A percentile compares a stretch with the other conserved stretches of the same genome.
phyloP scores from a whole-genome alignment of 1,140 invertebrate genomes.

The Heliconius hewitsoni region DNA sequence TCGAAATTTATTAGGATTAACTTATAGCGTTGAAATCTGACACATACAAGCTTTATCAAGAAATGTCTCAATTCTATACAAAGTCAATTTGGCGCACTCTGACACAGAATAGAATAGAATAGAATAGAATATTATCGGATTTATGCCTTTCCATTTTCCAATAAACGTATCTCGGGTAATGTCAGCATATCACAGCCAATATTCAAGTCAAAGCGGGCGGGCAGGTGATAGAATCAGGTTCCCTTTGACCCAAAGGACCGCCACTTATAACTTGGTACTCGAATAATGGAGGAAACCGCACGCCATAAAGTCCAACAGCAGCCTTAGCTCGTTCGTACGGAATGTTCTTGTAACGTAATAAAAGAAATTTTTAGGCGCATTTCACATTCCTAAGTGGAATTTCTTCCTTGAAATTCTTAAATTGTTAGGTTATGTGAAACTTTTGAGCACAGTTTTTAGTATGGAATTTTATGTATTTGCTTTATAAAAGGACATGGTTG shows the following conservation, averaged over 20 bases:
- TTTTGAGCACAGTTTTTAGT: slow-evolving; percentile 19
- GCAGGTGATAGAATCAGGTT: slow-evolving; percentile 37
- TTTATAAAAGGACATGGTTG: not conserved
- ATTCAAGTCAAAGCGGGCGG: slow-evolving; percentile 29
- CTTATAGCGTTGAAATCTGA: not conserved
- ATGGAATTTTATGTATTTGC: slow-evolving; percentile 22
- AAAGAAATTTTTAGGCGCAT: slow-evolving; percentile 34
- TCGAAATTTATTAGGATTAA: not conserved
- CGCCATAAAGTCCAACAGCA: slow-evolving; percentile 27
- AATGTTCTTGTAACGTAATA: slow-evolving; percentile 31
- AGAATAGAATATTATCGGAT: slow-evolving; percentile 1
- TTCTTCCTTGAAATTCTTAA: slow-evolving; percentile 31
- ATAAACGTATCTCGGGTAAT: slow-evolving; percentile 24
- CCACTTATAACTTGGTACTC: slow-evolving; percentile 33
- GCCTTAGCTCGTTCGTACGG: slow-evolving; percentile 14
- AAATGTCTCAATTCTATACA: slow-evolving; percentile 2
- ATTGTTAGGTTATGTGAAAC: slow-evolving; percentile 21
- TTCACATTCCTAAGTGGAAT: slow-evolving; percentile 29
- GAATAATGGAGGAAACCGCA: slow-evolving; percentile 37
- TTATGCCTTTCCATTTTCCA: slow-evolving; percentile 23
- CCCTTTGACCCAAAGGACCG: slow-evolving; percentile 37
- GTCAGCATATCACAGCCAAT: slow-evolving; percentile 25
- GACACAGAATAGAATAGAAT: slow-evolving; percentile 4
- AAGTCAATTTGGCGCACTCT: not conserved
- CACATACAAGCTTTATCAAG: not conserved